These are phyloP conservation scores for Lepidochrysops patricia DNA, from an alignment of 2,888 invertebrate genomes.

Conservation along the genomic window DNA sequence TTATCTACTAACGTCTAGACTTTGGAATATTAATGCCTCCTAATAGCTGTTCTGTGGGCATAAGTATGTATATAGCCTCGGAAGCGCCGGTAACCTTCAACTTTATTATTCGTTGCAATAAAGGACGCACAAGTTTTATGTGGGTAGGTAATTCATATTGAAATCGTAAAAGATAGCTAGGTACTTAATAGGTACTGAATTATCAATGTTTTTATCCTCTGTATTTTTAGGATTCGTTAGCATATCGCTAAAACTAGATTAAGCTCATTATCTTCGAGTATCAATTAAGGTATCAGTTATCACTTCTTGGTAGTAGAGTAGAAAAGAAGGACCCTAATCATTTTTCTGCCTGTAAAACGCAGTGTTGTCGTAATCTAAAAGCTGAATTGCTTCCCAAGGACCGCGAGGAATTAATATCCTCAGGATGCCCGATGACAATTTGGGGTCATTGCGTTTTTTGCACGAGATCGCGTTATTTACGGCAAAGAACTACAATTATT, in stretches of 20 bases:
- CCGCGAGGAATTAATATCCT: neutral
- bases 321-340: neutral
- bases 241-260: no score
- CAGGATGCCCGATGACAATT: neutral
- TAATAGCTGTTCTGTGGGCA: neutral
- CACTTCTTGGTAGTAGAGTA: no score
- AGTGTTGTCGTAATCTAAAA: neutral
- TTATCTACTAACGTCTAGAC: conserved; percentile 19
- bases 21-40: conserved; percentile 9
- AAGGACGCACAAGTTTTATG: neutral
- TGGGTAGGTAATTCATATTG: neutral
- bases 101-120: neutral
- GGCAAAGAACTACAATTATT: neutral
- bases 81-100: neutral
- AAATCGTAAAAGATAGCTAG: neutral
- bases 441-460: neutral
- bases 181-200: no score
- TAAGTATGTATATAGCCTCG: neutral
- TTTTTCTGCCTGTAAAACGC: neutral
- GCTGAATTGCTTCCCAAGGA: neutral
- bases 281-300: no score
- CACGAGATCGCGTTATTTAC: neutral
- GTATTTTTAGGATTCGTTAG: no score
- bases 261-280: no score
- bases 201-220: no score